A percentile compares a stretch with the other conserved stretches of the same genome.
These are phyloP conservation scores for Lytechinus pictus DNA, from an alignment of 35 echinoderm and acorn worm genomes.

Conservation along the genomic window DNA sequence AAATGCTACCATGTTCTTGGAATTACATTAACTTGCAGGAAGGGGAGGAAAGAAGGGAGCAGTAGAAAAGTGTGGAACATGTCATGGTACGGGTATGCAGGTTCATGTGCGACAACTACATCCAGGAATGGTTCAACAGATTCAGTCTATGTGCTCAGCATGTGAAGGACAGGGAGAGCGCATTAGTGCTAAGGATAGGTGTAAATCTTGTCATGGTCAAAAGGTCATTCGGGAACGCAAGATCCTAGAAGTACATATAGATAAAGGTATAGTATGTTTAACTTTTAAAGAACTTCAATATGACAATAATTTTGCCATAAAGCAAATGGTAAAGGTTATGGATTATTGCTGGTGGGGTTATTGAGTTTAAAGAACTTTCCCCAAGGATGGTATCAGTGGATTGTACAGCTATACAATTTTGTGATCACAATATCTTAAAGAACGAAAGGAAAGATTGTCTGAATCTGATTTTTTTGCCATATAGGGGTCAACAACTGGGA, in stretches of 20 bases:
- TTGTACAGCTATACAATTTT: too few relatives aligned
- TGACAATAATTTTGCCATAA: not conserved
- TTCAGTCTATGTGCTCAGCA: conserved; percentile 72
- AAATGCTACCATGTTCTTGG: not conserved
- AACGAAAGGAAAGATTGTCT: too few relatives aligned
- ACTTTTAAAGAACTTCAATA: too few relatives aligned
- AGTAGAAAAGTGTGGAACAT: conserved; percentile 82
- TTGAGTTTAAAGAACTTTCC: too few relatives aligned
- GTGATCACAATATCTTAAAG: too few relatives aligned
- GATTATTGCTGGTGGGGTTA: too few relatives aligned
- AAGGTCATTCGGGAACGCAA: conserved; percentile 90
- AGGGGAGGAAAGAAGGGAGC: conserved; percentile 97
- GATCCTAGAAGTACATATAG: conserved; percentile 94
- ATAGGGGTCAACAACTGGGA: too few relatives aligned
- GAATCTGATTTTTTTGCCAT: too few relatives aligned
- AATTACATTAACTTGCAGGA: conserved; percentile 54
- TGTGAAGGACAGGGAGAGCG: conserved; percentile 87
- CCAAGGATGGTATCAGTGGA: too few relatives aligned
- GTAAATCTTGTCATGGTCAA: conserved; percentile 81
- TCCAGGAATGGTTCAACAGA: conserved; percentile 97
- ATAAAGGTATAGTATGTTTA: conserved; percentile 76
- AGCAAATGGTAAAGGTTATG: too few relatives aligned
- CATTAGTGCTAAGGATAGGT: conserved; percentile 85
- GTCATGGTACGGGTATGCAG: conserved; percentile 78
- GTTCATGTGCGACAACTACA: conserved; percentile 81